Evolutionary conservation across 2,113 vertebrate genomes (phyloP).

Genomic region (Pimephales promelas): DNA sequence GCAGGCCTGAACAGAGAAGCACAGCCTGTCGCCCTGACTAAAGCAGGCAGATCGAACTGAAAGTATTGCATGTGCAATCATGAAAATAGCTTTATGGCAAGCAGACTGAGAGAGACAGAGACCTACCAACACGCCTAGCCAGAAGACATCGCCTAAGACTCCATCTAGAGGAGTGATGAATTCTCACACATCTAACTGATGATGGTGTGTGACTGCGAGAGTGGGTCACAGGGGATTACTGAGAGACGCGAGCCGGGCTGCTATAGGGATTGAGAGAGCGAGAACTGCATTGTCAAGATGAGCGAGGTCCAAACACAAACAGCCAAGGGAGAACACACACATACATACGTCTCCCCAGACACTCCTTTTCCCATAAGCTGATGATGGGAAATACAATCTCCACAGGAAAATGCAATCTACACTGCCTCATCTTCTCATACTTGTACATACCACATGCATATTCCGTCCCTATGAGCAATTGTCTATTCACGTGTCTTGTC

Average conservation of each 20-base stretch:
- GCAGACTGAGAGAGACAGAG: background rate
- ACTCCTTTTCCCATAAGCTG: constrained; percentile 28
- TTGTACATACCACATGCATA: background rate
- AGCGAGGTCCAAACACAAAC: constrained; percentile 30
- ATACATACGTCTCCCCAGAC: background rate
- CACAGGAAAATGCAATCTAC: constrained; percentile 28
- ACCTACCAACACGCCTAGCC: background rate
- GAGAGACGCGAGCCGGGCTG: background rate
- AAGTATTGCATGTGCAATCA: constrained; percentile 33
- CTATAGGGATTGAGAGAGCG: constrained; percentile 39
- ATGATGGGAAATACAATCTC: constrained; percentile 41
- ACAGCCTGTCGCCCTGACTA: background rate
- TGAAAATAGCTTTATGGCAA: constrained; percentile 25
- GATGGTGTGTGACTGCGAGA: constrained; percentile 29
- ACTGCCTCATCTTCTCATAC: constrained; percentile 23
- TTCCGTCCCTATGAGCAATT: background rate
- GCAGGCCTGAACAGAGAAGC: background rate
- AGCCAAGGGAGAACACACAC: background rate
- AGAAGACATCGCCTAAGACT: constrained; percentile 24
- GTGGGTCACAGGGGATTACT: constrained; percentile 42
- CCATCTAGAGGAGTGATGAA: constrained; percentile 36
- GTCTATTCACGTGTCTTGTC: constrained; percentile 15
- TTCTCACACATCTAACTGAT: constrained; percentile 39
- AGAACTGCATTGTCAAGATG: constrained; percentile 45
- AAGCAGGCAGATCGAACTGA: constrained; percentile 19